A percentile compares a stretch with the other conserved stretches of the same genome.
phyloP scores from a whole-genome alignment of 2,888 invertebrate genomes.

The Terebella lapidaria region DNA sequence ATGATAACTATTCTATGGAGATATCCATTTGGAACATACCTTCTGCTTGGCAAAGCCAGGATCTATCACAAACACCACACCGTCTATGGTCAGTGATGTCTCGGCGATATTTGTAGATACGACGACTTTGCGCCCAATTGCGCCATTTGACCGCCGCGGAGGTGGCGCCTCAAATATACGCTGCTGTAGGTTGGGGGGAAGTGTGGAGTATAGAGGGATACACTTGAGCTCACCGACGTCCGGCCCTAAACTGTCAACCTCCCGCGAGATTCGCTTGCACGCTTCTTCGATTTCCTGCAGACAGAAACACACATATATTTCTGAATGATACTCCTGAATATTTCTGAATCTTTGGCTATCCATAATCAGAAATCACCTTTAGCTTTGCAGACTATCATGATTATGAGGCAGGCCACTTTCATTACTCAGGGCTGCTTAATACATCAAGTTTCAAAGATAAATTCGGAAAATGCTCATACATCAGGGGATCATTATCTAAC shows the following conservation, averaged over 20 bases:
- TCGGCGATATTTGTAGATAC: conserved; percentile 99
- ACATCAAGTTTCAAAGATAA: too few relatives aligned
- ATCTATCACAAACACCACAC: conserved; percentile 98
- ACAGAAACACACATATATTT: too few relatives aligned
- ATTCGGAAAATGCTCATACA: too few relatives aligned
- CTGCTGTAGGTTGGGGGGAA: conserved; percentile 95
- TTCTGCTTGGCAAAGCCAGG: conserved; percentile 99
- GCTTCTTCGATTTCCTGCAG: conserved; percentile 91
- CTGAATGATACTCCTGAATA: too few relatives aligned
- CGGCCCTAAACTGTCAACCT: conserved; percentile 91
- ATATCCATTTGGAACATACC: too few relatives aligned
- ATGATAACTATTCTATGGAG: too few relatives aligned
- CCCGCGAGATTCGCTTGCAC: conserved; percentile 92
- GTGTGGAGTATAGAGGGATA: conserved; percentile 95
- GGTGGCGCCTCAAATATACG: conserved; percentile 96
- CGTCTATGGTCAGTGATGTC: conserved; percentile 97
- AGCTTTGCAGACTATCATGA: too few relatives aligned
- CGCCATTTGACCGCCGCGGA: conserved; percentile 80
- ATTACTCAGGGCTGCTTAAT: too few relatives aligned
- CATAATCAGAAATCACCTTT: too few relatives aligned
- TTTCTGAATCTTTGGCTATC: too few relatives aligned
- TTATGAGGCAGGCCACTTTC: too few relatives aligned
- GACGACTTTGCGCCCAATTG: conserved; percentile 86
- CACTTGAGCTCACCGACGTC: conserved; percentile 97
- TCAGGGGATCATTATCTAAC: too few relatives aligned